These are phyloP conservation scores for Dynastes tityus DNA, from an alignment of 2,888 invertebrate species.

Conservation along the genomic window DNA sequence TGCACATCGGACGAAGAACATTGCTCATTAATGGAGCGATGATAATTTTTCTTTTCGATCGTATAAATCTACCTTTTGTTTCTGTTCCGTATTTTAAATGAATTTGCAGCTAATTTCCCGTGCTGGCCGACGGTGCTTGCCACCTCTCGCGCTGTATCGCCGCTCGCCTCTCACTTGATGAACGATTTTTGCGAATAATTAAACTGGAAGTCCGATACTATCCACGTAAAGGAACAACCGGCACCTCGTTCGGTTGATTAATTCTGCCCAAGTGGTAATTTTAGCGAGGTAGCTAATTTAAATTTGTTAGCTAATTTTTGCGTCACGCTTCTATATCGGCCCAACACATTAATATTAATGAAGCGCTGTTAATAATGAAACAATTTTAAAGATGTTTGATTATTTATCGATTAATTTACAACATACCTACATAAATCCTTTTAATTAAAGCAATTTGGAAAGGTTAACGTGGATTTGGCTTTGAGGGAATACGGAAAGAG, in stretches of 20 bases:
- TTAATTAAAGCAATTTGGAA: no score
- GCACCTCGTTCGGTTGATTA: slow-evolving; percentile 29
- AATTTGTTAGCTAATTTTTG: slow-evolving; percentile 38
- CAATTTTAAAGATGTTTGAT: background rate
- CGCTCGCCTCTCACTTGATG: slow-evolving; percentile 21
- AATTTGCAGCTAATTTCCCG: slow-evolving; percentile 28
- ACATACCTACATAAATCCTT: background rate
- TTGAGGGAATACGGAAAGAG: no score
- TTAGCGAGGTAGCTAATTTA: slow-evolving; percentile 32
- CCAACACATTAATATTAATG: slow-evolving; percentile 25
- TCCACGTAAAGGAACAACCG: slow-evolving; percentile 19
- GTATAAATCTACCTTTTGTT: background rate
- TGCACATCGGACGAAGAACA: slow-evolving; percentile 15
- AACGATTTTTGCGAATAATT: slow-evolving; percentile 45
- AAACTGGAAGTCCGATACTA: slow-evolving; percentile 37
- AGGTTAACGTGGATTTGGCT: no score
- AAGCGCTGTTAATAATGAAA: slow-evolving; percentile 13
- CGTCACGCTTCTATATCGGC: slow-evolving; percentile 4
- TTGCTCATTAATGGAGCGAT: slow-evolving; percentile 29
- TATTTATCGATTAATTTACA: slow-evolving; percentile 13
- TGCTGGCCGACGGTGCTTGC: background rate
- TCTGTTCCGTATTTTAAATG: slow-evolving; percentile 1
- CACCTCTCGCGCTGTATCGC: background rate
- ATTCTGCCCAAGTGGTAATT: slow-evolving; percentile 32
- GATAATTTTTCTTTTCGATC: slow-evolving; percentile 23